Evolutionary conservation across 2,797 vertebrate genomes (phyloP), one percentile per base, ranked within the genome.

Genomic region (Onychomys leucogaster): DNA sequence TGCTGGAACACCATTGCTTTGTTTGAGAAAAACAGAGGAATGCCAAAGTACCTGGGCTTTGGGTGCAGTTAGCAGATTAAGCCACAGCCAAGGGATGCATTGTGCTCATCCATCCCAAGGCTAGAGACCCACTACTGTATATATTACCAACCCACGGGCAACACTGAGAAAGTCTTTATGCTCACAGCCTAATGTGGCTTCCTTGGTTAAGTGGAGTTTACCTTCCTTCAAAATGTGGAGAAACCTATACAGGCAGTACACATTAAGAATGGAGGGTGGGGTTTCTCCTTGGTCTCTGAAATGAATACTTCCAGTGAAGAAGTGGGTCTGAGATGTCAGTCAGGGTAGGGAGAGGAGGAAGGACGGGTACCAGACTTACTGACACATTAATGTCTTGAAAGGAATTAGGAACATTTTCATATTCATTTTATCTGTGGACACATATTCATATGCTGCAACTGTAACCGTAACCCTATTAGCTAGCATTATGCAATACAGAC

Each of bases 141-240:
- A 46, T 91, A 94, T 91, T 67, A 55, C 75, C 75, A 80, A 61
- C 73, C 19, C 37, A 76, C 78, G 6, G 57, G 65, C 73, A n/a
- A 65, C 43, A 65, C 49, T 29, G 59, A 94, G 61, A 67, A 78
- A 55, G 14, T 32, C 57, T 94, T 27, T 21, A 23, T 76, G 57
- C 34, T 55, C 25, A 49, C 43, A 87, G 77, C 14, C 29, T 77
- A 73, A 57, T 71, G 61, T 69, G 37, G 43, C 19, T 76, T 92
- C n/a, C 65, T 97, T 77, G 88, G n/a, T 92, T 90, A 96, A 59
- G n/a, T 78, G 14, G 61, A 97, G 65, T 88, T 81, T 69, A 71
- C 63, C 37, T 85, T 85, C 87, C 83, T 94, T 94, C 27, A 95
- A 94, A 95, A 85, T 84, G 71, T 29, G 80, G 91, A 95, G 67